Percentiles rank a stretch among this genome's conserved stretches.
phyloP scores from a whole-genome alignment of 2,797 vertebrate species.

The Myotis pilosus region DNA sequence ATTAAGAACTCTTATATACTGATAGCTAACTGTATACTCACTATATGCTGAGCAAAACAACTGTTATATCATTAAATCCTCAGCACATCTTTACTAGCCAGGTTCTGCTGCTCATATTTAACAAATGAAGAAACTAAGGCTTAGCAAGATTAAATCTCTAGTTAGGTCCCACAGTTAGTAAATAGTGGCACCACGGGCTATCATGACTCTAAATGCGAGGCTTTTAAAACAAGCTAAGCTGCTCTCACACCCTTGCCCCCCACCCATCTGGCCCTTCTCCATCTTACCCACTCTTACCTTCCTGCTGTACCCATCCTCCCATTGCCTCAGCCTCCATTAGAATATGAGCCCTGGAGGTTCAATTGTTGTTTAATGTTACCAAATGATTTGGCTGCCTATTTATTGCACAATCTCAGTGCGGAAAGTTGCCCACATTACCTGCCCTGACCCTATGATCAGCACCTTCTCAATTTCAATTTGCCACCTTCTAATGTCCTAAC shows the following conservation, averaged over 20 bases:
- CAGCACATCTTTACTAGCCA: not conserved
- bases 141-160: not conserved
- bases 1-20: not conserved
- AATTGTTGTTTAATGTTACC: not conserved
- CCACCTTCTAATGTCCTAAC: not conserved
- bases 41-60: not conserved
- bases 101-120: not conserved
- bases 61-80: not conserved
- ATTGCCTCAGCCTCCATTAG: not conserved
- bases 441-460: not conserved
- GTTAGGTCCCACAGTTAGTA: not conserved
- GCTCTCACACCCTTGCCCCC: fast-evolving
- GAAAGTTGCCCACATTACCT: not conserved
- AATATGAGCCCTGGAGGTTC: not conserved
- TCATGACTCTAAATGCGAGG: not conserved
- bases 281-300: not conserved
- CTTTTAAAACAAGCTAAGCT: not conserved
- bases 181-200: not conserved
- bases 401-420: not conserved
- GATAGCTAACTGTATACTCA: not conserved
- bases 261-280: not conserved
- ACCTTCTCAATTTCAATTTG: not conserved
- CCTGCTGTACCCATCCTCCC: not conserved
- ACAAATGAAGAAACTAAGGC: not conserved
- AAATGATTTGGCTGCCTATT: not conserved